These are phyloP conservation scores for Melanocharis versteri DNA, from an alignment of 2,113 vertebrate species.

Conservation along the genomic window DNA sequence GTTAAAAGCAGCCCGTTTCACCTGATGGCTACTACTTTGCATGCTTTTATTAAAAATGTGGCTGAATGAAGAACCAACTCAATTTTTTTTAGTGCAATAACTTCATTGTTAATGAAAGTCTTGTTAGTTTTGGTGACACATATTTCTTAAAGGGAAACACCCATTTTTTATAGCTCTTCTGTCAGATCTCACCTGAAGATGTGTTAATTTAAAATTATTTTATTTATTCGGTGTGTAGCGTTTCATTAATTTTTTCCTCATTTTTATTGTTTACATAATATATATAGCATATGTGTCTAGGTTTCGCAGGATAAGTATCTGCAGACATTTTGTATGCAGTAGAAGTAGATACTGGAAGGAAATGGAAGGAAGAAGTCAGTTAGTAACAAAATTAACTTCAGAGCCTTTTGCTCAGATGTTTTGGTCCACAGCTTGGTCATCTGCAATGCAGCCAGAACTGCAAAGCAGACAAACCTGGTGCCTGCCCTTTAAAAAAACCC, in stretches of 20 bases:
- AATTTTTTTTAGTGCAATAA: background rate
- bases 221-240: background rate
- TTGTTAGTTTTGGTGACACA: background rate
- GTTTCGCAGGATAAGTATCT: background rate
- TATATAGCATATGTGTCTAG: background rate
- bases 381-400: background rate
- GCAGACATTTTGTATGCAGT: background rate
- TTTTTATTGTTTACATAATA: background rate
- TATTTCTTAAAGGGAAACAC: background rate
- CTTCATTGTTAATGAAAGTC: background rate
- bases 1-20: background rate
- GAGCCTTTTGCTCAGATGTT: background rate
- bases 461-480: background rate
- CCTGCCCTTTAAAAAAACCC: background rate
- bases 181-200: background rate
- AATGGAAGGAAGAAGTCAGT: background rate
- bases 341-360: background rate
- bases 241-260: background rate
- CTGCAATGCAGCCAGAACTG: background rate
- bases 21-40: background rate
- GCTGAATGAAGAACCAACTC: background rate
- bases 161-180: background rate
- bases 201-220: background rate
- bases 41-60: background rate
- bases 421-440: background rate